A percentile compares a stretch with the other conserved stretches of the same genome.
Conservation (phyloP, 2,797 vertebrate genomes). For the Coendou prehensilis region DNA sequence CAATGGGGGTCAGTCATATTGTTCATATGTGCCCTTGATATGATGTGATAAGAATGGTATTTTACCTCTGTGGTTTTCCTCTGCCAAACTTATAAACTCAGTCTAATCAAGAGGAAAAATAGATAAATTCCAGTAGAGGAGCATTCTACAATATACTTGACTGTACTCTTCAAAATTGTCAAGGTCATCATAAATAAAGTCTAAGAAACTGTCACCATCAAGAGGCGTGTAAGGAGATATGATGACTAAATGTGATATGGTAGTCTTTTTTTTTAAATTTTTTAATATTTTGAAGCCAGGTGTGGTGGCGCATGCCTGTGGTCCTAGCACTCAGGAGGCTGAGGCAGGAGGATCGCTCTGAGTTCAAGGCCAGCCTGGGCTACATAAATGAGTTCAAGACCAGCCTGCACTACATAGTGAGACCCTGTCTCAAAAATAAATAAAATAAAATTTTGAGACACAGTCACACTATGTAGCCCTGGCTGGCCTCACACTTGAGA, state of each 20-base stretch:
- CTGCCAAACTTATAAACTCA: too few species aligned
- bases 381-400: too few species aligned
- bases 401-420: too few species aligned
- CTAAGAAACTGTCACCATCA: slow-evolving; percentile 23
- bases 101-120: background rate
- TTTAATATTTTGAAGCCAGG: too few species aligned
- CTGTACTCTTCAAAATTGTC: background rate
- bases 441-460: background rate
- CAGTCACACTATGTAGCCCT: background rate
- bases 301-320: too few species aligned
- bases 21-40: background rate
- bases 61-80: too few species aligned
- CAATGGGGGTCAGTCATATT: background rate
- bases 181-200: background rate
- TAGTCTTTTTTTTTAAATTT: background rate
- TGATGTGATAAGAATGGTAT: background rate
- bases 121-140: background rate
- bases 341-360: too few species aligned
- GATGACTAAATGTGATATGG: background rate
- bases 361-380: too few species aligned
- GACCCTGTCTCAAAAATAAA: too few species aligned
- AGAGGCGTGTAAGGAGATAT: background rate
- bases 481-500: background rate
- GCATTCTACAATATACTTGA: background rate
- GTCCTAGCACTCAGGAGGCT: too few species aligned